phyloP scores from a whole-genome alignment of 1,140 invertebrate genomes.

The Paraescarpia echinospica region DNA sequence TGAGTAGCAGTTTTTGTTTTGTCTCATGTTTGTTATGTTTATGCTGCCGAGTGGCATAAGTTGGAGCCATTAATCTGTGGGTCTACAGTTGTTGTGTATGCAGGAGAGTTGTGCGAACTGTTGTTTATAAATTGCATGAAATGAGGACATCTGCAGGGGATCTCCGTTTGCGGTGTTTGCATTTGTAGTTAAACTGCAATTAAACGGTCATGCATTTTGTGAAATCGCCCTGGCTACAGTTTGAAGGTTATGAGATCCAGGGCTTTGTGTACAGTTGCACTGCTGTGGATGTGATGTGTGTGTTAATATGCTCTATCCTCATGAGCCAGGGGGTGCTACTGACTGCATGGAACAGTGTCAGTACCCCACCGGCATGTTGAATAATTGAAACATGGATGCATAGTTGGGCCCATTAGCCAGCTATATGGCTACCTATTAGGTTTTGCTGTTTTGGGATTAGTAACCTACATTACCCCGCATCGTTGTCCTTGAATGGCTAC shows the following conservation, averaged over 20 bases:
- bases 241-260: not conserved
- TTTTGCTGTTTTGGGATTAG: too few relatives aligned
- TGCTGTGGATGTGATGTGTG: too few relatives aligned
- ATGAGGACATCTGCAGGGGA: not conserved
- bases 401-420: too few relatives aligned
- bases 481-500: too few relatives aligned
- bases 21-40: not conserved
- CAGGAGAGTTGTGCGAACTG: not conserved
- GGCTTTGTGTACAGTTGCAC: not conserved
- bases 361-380: too few relatives aligned
- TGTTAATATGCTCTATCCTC: too few relatives aligned
- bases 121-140: not conserved
- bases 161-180: not conserved
- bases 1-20: conserved; percentile 6
- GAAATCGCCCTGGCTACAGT: not conserved
- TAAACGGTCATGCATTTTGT: not conserved
- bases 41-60: not conserved
- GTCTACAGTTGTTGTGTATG: not conserved
- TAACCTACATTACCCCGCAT: too few relatives aligned
- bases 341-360: too few relatives aligned
- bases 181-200: not conserved
- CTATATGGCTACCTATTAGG: too few relatives aligned
- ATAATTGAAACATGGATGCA: too few relatives aligned
- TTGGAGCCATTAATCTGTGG: not conserved
- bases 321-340: too few relatives aligned